These are phyloP conservation scores for Centropus bengalensis DNA, from an alignment of 2,113 vertebrate genomes.

Conservation along the genomic window DNA sequence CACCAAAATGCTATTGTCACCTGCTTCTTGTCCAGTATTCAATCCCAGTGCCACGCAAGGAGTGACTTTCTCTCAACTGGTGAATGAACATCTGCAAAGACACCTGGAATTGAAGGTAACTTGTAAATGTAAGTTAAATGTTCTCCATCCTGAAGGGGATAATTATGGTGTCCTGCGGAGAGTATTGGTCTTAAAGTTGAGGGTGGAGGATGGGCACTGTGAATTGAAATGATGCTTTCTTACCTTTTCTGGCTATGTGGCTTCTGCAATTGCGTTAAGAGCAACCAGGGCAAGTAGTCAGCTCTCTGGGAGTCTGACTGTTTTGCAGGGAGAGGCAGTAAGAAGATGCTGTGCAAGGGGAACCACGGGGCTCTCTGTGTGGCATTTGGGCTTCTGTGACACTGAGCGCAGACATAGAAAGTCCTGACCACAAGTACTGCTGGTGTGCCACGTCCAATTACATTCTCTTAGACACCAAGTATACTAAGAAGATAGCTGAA, in stretches of 20 bases:
- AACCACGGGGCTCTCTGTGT: rapidly evolving
- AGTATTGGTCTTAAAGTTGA: not conserved
- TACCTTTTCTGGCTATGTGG: not conserved
- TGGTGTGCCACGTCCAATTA: not conserved
- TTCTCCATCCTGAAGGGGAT: not conserved
- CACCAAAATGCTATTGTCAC: not conserved
- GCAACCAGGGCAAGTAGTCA: not conserved
- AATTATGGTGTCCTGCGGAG: not conserved
- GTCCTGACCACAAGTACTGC: not conserved
- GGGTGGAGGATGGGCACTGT: not conserved
- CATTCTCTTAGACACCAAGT: not conserved
- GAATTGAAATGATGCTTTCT: not conserved
- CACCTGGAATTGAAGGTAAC: not conserved
- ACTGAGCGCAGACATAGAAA: not conserved
- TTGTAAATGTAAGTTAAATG: not conserved
- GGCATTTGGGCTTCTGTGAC: not conserved
- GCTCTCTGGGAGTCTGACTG: rapidly evolving
- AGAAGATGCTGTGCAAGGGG: rapidly evolving
- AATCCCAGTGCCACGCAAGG: rapidly evolving
- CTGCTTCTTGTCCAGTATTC: not conserved
- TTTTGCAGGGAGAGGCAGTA: not conserved
- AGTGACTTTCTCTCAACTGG: not conserved
- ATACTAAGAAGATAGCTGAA: not conserved
- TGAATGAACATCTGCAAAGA: not conserved
- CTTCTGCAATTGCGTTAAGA: not conserved